Base-by-base conservation (phyloP, 2,888 invertebrate species). In the Spialia ferax region DNA sequence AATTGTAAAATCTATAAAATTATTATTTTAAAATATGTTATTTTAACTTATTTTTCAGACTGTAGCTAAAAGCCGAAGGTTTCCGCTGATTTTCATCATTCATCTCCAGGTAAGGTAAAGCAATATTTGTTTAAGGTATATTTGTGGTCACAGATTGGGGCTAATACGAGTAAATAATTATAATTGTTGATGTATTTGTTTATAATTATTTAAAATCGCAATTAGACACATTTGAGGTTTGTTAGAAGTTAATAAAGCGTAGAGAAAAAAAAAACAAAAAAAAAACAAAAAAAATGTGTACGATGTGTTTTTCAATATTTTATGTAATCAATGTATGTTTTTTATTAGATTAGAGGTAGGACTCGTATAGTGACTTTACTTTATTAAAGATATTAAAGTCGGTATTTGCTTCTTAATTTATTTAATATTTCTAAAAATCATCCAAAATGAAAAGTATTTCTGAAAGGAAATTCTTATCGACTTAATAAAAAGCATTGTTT, bases 141-240 rank as follows among this genome's bases (percentile, higher is more conserved):
- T 52, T 22, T 32, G 15, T 55, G 55, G 15, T 55, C 18, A 55
- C 26, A 55, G 6, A 55, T 29, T 55, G 55, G 55, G 29, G 55
- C 55, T 32, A 26, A 22, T 23, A 32, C 32, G 55, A n/a, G n/a
- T n/a, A n/a, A n/a, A n/a, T n/a, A n/a, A n/a, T n/a, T n/a, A n/a
- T 15, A 32, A 15, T 42, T 42, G 15, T 42, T 42, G 42, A 42
- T 42, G 15, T 15, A 6, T n/a, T n/a, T 42, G 42, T 42, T 42
- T 32, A 20, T 32, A 11, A 56, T 10, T 56, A 55, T 13, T 45
- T 6, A 15, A 56, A 20, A 56, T 56, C 32, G 55, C 55, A 56
- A 56, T 56, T 56, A 56, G 55, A 56, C 55, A 56, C 55, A 56
- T 32, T 55, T 20, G 20, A 22, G 54, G 13, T 54, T 55, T 1